phyloP scores from a whole-genome alignment of 1,140 invertebrate species.

The Camponotus floridanus region DNA sequence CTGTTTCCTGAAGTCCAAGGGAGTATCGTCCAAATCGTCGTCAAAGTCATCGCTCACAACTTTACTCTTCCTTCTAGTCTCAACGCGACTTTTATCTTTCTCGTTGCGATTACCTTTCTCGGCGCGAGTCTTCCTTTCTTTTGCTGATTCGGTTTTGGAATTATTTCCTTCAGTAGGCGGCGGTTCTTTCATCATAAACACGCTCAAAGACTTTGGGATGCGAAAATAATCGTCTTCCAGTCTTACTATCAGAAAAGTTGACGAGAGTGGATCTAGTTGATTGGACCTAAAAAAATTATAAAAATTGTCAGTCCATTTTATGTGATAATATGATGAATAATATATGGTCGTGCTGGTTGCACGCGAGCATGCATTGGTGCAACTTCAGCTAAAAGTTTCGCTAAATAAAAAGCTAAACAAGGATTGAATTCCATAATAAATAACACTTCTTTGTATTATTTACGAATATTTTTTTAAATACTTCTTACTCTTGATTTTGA shows the following conservation, averaged over 20 bases:
- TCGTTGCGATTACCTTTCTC: background rate
- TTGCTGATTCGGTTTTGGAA: background rate
- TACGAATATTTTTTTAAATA: background rate
- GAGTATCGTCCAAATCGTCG: slow-evolving; percentile 71
- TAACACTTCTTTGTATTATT: slow-evolving; percentile 1
- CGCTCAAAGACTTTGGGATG: slow-evolving; percentile 80
- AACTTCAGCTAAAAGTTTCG: slow-evolving; percentile 4
- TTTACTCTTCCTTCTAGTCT: slow-evolving; percentile 37
- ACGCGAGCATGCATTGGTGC: slow-evolving; percentile 64
- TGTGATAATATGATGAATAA: background rate
- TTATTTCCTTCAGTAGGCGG: slow-evolving; percentile 52
- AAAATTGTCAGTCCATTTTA: slow-evolving; percentile 66
- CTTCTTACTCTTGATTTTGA: background rate
- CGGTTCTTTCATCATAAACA: slow-evolving; percentile 80
- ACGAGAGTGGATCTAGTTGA: slow-evolving; percentile 75
- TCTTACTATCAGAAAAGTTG: slow-evolving; percentile 79
- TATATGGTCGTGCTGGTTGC: slow-evolving; percentile 38
- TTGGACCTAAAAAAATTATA: slow-evolving; percentile 81
- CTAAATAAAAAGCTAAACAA: slow-evolving; percentile 32
- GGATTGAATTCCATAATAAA: background rate
- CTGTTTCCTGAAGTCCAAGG: slow-evolving; percentile 71
- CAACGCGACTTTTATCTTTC: background rate
- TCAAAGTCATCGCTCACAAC: slow-evolving; percentile 25
- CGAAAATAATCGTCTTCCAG: slow-evolving; percentile 81
- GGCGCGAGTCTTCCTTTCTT: slow-evolving; percentile 3